phyloP scores from a whole-genome alignment of 2,797 vertebrate species.

The Spinus pinus region DNA sequence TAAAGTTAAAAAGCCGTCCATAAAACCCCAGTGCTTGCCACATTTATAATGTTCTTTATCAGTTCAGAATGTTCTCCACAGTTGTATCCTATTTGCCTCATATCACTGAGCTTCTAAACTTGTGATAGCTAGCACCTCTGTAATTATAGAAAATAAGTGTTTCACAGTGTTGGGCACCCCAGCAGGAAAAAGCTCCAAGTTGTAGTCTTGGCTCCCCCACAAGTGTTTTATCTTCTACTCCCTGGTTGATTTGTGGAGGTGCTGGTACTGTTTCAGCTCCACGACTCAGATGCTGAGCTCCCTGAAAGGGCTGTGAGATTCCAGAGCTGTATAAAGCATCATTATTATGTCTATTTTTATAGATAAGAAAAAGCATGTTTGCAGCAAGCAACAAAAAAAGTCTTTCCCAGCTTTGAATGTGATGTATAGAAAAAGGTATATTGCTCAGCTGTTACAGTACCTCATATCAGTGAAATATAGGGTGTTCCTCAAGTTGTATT shows the following conservation, averaged over 20 bases:
- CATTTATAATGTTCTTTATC: background rate
- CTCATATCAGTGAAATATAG: background rate
- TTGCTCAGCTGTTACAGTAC: background rate
- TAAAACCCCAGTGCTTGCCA: background rate
- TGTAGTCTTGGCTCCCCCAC: background rate
- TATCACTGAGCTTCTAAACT: background rate
- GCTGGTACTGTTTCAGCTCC: background rate
- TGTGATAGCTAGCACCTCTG: background rate
- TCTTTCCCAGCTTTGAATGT: background rate
- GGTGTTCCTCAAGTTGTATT: background rate
- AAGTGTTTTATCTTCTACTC: background rate
- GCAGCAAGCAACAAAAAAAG: background rate
- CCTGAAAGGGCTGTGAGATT: background rate
- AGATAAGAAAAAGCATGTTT: background rate
- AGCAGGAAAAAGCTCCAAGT: background rate
- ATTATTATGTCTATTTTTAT: background rate
- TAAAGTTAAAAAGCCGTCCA: background rate
- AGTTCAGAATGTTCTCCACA: background rate
- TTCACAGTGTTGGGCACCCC: background rate
- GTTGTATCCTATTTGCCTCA: background rate
- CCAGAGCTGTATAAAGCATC: background rate
- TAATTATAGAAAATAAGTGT: background rate
- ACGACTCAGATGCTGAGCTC: background rate
- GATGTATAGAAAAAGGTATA: background rate
- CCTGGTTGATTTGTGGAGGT: background rate